phyloP scores from a whole-genome alignment of 2,797 vertebrate genomes.

The Mustela erminea region DNA sequence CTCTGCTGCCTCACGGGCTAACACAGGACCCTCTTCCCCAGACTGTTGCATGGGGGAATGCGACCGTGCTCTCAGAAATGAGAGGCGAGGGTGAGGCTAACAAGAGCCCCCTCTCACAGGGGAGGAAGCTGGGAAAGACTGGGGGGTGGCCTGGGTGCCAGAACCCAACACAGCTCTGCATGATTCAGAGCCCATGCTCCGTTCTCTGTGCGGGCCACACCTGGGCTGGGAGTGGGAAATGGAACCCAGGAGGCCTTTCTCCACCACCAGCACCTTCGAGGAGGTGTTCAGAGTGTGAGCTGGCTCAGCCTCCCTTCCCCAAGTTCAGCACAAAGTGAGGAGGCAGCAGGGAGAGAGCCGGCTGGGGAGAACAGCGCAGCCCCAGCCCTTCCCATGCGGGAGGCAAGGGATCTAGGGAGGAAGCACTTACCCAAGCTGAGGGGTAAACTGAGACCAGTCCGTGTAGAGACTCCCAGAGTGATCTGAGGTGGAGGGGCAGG shows the following conservation, averaged over 20 bases:
- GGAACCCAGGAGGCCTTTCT: not conserved
- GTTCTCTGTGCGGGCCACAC: not conserved
- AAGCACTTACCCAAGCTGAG: not conserved
- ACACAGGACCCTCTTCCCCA: not conserved
- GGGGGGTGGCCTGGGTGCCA: not conserved
- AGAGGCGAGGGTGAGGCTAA: not conserved
- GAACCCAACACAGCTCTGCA: no score
- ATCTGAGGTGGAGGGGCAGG: not conserved
- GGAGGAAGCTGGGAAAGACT: not conserved
- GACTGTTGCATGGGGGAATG: not conserved
- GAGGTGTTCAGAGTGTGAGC: no score
- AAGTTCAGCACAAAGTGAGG: not conserved
- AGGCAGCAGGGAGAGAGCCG: not conserved
- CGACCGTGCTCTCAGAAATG: not conserved
- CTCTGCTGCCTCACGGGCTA: not conserved
- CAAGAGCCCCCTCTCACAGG: not conserved
- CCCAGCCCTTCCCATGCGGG: not conserved
- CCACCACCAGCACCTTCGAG: not conserved
- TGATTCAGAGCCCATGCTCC: not conserved
- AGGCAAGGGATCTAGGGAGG: not conserved
- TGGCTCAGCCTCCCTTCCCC: no score
- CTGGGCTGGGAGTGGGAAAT: not conserved
- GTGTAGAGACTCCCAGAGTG: not conserved
- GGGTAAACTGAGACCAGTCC: conserved; percentile 26
- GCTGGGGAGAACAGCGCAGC: not conserved